A percentile compares a stretch with the other conserved stretches of the same genome.
Evolutionary conservation across 2,888 invertebrate genomes (phyloP).

Genomic region (Iselma pallidipennis): DNA sequence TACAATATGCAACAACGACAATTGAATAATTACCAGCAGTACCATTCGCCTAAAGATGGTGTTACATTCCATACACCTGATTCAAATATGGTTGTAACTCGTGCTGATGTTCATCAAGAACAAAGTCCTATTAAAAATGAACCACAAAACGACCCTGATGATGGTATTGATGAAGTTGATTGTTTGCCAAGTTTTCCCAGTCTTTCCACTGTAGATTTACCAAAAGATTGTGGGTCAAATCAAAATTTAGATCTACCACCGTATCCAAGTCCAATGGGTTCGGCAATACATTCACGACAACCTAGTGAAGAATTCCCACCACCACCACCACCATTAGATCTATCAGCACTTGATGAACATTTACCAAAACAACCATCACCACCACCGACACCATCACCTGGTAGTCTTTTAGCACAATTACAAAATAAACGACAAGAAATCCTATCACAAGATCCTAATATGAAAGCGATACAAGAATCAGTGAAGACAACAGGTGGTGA

Average conservation of each 20-base stretch:
- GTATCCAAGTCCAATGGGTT: slow-evolving; percentile 78
- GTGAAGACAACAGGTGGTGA: slow-evolving; percentile 54
- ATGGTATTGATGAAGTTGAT: slow-evolving; percentile 68
- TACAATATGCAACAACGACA: slow-evolving; percentile 40
- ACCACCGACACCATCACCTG: slow-evolving; percentile 40
- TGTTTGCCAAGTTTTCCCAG: slow-evolving; percentile 60
- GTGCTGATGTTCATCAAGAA: slow-evolving; percentile 84
- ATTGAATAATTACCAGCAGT: not conserved
- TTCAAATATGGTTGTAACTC: slow-evolving; percentile 67
- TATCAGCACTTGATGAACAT: slow-evolving; percentile 67
- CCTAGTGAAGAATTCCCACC: slow-evolving; percentile 90
- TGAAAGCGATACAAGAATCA: slow-evolving; percentile 50
- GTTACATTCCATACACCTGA: slow-evolving; percentile 23
- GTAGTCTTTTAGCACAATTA: slow-evolving; percentile 63
- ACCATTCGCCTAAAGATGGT: not conserved
- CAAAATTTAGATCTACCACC: slow-evolving; percentile 70
- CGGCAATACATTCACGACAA: slow-evolving; percentile 80
- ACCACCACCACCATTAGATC: slow-evolving; percentile 78
- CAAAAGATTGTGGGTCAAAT: slow-evolving; percentile 48
- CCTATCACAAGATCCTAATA: slow-evolving; percentile 56
- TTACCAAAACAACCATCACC: slow-evolving; percentile 32
- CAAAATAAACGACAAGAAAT: slow-evolving; percentile 69
- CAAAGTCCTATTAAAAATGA: slow-evolving; percentile 66
- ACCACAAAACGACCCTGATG: slow-evolving; percentile 53
- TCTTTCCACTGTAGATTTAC: slow-evolving; percentile 44